Evolutionary conservation across 92 coral and sea anemone species (phyloP).

Genomic region (Zoanthus sansibaricus): DNA sequence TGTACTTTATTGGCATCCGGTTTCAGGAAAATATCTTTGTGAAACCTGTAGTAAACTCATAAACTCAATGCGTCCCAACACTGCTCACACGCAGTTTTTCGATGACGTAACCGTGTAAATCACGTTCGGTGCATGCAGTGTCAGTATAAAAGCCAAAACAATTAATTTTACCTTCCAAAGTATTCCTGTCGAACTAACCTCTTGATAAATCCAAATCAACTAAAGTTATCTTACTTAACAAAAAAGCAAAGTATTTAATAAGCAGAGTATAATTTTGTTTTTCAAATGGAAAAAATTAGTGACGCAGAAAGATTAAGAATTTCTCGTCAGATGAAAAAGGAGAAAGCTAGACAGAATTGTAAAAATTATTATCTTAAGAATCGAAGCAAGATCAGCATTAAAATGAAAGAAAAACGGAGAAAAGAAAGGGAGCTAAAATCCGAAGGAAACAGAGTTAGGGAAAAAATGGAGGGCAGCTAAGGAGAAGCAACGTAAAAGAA

Average conservation of each 20-base stretch:
- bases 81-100: background rate
- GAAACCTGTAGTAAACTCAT: no score
- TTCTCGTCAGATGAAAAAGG: background rate
- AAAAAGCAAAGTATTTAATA: background rate
- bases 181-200: background rate
- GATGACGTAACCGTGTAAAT: background rate
- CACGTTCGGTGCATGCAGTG: background rate
- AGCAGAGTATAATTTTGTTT: background rate
- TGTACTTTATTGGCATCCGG: no score
- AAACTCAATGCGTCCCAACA: background rate
- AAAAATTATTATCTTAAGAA: no score
- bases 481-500: no score
- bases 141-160: background rate
- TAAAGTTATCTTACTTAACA: background rate
- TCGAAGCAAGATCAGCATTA: no score
- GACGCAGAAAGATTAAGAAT: conserved; percentile 20
- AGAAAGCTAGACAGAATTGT: no score
- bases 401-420: no score
- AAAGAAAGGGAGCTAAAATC: no score
- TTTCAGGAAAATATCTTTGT: no score
- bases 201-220: background rate
- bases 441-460: no score
- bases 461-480: no score
- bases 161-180: background rate
- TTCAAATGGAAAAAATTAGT: background rate